Base-by-base conservation (phyloP, 2,888 invertebrate genomes). In the Drosophila nr. perissopoda region DNA sequence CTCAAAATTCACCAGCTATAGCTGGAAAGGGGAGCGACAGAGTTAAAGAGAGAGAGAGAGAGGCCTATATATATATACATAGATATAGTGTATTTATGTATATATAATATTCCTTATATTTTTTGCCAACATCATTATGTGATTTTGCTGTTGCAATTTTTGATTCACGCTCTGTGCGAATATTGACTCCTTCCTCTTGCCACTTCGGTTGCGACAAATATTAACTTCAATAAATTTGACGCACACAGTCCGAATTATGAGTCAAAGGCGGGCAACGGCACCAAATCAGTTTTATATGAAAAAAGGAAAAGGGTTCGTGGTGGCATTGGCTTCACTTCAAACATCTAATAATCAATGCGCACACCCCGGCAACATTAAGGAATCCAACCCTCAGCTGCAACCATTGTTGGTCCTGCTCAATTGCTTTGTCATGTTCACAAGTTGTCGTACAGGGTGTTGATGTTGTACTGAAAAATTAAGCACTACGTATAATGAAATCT, bases 401-500 rank as follows among this genome's bases (percentile, higher is more conserved):
- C 54, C 54, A 51, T 53, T 40, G 66, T 42, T 36, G 31, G 33
- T 40, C 66, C 66, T 69, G 68, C 75, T 87, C 87, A 90, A 89
- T 90, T 89, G 90, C 90, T 88, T 89, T 90, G 88, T 90, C 89
- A 90, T 90, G 89, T 90, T 90, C 90, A 89, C 90, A 90, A 90
- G 84, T 90, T 90, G 89, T 90, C 76, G 75, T 82, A 87, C 89
- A 90, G 89, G 82, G 90, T 90, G 90, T 90, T 89, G 87, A 89
- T 87, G 83, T 87, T 89, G 86, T 87, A 80, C 80, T 83, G 76
- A 74, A 90, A 83, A 83, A 84, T 82, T 87, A 84, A 78, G 85
- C 79, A 83, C 73, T 73, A 73, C 75, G 72, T 42, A 79, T 77
- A 80, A 82, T 79, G 74, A 80, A 84, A 88, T 87, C 87, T 74